Evolutionary conservation across 2,888 invertebrate species (phyloP).

Genomic region (Volucella bombylans): DNA sequence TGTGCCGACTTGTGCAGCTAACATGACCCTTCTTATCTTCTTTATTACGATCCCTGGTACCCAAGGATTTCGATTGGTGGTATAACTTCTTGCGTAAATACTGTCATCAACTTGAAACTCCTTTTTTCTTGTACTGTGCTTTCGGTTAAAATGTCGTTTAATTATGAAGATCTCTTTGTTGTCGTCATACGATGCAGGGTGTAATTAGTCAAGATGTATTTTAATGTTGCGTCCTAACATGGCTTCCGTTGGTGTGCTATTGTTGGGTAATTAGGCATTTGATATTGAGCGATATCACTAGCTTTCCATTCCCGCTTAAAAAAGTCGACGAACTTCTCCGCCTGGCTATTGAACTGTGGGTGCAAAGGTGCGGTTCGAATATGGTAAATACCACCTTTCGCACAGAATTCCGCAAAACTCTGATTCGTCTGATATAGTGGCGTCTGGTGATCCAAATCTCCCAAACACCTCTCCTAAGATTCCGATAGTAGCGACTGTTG

Average conservation of each 20-base stretch:
- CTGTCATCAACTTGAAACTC: not conserved
- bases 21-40: too few relatives aligned
- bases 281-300: constrained; percentile 64
- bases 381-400: not conserved
- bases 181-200: not conserved
- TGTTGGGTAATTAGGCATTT: constrained; percentile 75
- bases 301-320: too few relatives aligned
- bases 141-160: constrained; percentile 20
- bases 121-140: constrained; percentile 9
- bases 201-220: not conserved
- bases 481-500: not conserved
- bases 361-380: constrained; percentile 37
- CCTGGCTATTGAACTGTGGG: not conserved
- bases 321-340: too few relatives aligned
- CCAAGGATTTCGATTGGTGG: not conserved
- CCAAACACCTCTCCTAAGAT: constrained; percentile 41
- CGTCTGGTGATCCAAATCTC: constrained; percentile 58
- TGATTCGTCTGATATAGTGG: constrained; percentile 54
- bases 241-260: constrained; percentile 62
- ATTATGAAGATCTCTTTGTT: not conserved
- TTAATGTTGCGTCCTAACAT: constrained; percentile 5
- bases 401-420: constrained; percentile 60
- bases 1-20: not conserved
- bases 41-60: not conserved
- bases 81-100: constrained; percentile 4